A percentile compares a stretch with the other conserved stretches of the same genome.
These are phyloP conservation scores for human (Homo sapiens) DNA, from an alignment of 2,113 vertebrate genomes.

Conservation along the genomic window GRCh38 chr21:45162501-45163000, in stretches of 20 bases:
- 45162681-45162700: no score
- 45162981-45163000: rapidly evolving
- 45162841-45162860: background rate
- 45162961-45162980: background rate
- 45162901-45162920: background rate
- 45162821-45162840: background rate
- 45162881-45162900: no score
- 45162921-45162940: no score
- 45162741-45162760: background rate
- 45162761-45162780: background rate
- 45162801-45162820: no score
- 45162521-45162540: no score
- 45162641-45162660: rapidly evolving
- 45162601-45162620: no score
- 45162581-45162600: no score
- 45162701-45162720: rapidly evolving
- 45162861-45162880: background rate
- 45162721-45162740: rapidly evolving
- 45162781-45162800: background rate
- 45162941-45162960: rapidly evolving
- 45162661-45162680: background rate
- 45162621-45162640: background rate
- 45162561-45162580: no score
- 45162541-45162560: no score
- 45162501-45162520: no score